Percentiles rank a stretch among this genome's conserved stretches.
Conservation (phyloP, 2,888 invertebrate genomes). For the Lydus trimaculatus region DNA sequence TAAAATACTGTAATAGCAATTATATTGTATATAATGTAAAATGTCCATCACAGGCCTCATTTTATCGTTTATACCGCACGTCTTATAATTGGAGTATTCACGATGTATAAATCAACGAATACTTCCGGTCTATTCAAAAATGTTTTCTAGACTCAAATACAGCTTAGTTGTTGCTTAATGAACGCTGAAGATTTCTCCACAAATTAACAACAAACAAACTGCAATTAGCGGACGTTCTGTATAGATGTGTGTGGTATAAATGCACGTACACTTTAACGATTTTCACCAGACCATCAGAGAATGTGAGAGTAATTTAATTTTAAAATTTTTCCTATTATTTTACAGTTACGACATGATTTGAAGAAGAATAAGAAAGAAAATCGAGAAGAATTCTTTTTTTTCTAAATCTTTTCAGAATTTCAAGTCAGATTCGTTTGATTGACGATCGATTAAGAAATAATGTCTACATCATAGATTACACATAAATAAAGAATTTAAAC, state of each 20-base stretch:
- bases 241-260: neutral
- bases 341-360: neutral
- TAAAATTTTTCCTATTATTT: neutral
- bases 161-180: too few relatives aligned
- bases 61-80: neutral
- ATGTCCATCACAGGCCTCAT: conserved; percentile 24
- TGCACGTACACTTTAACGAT: neutral
- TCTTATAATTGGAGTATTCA: neutral
- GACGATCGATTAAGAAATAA: conserved; percentile 3
- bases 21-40: conserved; percentile 24
- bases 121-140: too few relatives aligned
- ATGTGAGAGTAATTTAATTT: conserved; percentile 4
- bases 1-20: conserved; percentile 18
- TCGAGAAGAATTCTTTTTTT: neutral
- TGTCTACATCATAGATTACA: neutral
- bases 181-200: too few relatives aligned
- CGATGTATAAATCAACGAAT: too few relatives aligned
- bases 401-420: neutral
- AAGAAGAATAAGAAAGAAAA: neutral
- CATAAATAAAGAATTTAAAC: neutral
- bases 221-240: neutral
- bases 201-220: too few relatives aligned
- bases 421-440: conserved; percentile 7
- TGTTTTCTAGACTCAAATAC: too few relatives aligned
- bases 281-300: neutral